Evolutionary conservation across 2,888 invertebrate genomes (phyloP), one percentile per base, ranked within the genome.

Genomic region (Drosophila lacicola): DNA sequence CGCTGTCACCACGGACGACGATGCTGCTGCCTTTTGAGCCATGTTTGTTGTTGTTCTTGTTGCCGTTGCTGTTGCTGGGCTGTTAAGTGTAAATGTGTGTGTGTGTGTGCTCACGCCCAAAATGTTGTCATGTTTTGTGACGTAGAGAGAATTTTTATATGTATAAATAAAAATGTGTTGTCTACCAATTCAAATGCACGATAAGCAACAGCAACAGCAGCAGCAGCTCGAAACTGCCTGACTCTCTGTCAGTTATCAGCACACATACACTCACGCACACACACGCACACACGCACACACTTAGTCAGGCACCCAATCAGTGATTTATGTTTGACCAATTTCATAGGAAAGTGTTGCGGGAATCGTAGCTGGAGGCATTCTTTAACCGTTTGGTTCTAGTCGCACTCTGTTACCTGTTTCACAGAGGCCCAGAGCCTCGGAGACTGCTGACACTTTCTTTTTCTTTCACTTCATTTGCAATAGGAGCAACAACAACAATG

Each of bases 181-280:
- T 78, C 86, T 80, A 78, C 81, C 84, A 88, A 84, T 83, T 83
- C 70, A 86, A 83, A 88, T 81, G 74, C 88, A 80, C 68, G 73
- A 70, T 78, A 76, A 80, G 73, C 66, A 62, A 62, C 71, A 74
- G 60, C 61, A 2, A 62, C 29, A 81, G 66, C 51, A 41, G 42
- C 51, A 51, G 51, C 51, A 53, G 29, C 11, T 46, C 56, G 44
- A 67, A 71, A 69, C 70, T 68, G 66, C 82, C 67, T 68, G 75
- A 46, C 56, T 72, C 50, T 72, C 55, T 54, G 70, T 74, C 63
- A 71, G 85, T 82, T 88, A 83, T 83, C 88, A 87, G 80, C 60
- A 70, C 55, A 50, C 61, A 53, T 39, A 58, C 64, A 36, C 53
- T 44, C 39, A 50, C 41, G 45, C 19, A 25, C 53, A 46, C 21